Evolutionary conservation across 1,140 invertebrate genomes (phyloP).

Genomic region (Ctenoplectra terminalis): DNA sequence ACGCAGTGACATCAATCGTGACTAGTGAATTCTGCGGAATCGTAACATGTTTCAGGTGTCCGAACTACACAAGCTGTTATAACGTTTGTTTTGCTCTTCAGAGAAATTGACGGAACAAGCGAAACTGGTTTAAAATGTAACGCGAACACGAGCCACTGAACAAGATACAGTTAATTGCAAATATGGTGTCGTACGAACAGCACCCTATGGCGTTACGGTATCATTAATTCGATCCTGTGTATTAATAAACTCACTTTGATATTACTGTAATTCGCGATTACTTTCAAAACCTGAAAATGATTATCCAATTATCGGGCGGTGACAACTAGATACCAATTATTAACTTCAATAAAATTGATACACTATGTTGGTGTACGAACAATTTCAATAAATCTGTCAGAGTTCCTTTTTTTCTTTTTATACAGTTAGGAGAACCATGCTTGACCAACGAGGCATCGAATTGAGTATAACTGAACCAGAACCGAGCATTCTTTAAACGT

Average conservation of each 20-base stretch:
- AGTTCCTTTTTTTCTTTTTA: no score
- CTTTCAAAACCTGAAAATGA: neutral
- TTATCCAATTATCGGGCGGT: neutral
- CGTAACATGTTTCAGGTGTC: neutral
- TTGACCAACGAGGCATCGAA: neutral
- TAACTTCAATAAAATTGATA: neutral
- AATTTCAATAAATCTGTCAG: neutral
- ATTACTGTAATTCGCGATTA: neutral
- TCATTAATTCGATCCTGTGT: slow-evolving; percentile 34
- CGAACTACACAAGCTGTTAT: neutral
- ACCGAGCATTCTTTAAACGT: slow-evolving; percentile 14
- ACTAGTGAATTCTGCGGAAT: slow-evolving; percentile 8
- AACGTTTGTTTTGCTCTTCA: neutral
- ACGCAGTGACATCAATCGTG: slow-evolving; percentile 35
- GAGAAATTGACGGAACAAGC: slow-evolving; percentile 22
- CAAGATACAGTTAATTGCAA: slow-evolving; percentile 15
- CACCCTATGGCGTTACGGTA: slow-evolving; percentile 10
- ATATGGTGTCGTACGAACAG: slow-evolving; percentile 3
- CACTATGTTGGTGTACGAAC: no score
- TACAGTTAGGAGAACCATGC: neutral
- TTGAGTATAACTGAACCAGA: neutral
- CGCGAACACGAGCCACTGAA: slow-evolving; percentile 5
- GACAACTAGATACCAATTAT: neutral
- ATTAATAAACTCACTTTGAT: slow-evolving; percentile 31
- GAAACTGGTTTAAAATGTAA: slow-evolving; percentile 39